Base-by-base conservation (phyloP, 2,797 vertebrate genomes). In the Masticophis lateralis region DNA sequence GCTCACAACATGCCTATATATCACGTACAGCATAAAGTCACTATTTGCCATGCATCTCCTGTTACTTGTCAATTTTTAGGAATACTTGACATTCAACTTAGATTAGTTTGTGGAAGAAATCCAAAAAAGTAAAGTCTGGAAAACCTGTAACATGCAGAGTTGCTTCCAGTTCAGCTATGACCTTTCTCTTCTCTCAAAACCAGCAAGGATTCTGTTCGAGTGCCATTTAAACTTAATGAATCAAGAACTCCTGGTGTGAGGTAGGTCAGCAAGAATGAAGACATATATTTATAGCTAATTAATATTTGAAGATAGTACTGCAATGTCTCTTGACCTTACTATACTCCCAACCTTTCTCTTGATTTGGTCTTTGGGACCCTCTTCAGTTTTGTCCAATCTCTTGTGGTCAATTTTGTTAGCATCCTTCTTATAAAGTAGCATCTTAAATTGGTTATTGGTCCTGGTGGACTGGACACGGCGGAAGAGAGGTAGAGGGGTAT, bases 231-330 rank as follows among this genome's bases (percentile, higher is more conserved):
- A 60, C 61, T 74, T 43, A 94, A 94, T 94, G 90, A 92, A 83
- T 94, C 57, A 87, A 43, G 88, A 60, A 18, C 0, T 18, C 57
- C 91, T 90, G 51, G 92, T 59, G 94, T 69, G 94, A 86, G 22
- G 90, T 87, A 94, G 56, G 91, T 93, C 74, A 60, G 88, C 66
- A 91, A 94, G 87, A 95, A 90, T 59, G 66, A 90, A 93, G 94
- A 92, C 16, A 25, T 74, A 43, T 5, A 28, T 92, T 59, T 88
- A 91, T 56, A 91, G 93, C 88, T 95, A 94, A 94, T 88, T n/a
- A 0, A 88, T 88, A 60, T 88, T 88, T 88, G 25, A 89, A 89
- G 88, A 28, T 61, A 47, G 57, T 8, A 83, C 20, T 47, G 20
- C 43, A 51, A 28, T 47, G 25, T 22, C 13, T 89, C 37, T 47